Percentiles rank a stretch among this genome's conserved stretches.
Evolutionary conservation across 30 jellyfish, hydroid and myxozoan species (phyloP).

Genomic region (Sanderia malayensis): DNA sequence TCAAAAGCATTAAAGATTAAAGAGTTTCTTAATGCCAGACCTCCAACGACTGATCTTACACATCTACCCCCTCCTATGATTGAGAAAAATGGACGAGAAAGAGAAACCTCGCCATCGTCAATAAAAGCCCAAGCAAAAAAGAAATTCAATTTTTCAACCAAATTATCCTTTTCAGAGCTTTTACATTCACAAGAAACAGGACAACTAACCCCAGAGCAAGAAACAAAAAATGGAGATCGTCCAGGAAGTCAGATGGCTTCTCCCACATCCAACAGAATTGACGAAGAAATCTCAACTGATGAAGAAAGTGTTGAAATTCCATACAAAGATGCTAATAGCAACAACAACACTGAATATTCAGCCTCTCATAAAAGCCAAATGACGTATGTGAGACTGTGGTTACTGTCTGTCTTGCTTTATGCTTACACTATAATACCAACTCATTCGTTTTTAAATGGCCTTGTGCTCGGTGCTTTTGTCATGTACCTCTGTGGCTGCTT

Average conservation of each 20-base stretch:
- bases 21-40: constrained; percentile 46
- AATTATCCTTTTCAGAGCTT: constrained; percentile 78
- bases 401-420: constrained; percentile 40
- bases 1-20: constrained; percentile 52
- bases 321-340: constrained; percentile 19
- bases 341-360: constrained; percentile 2
- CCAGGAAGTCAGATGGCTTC: constrained; percentile 35
- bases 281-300: constrained; percentile 46
- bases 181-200: constrained; percentile 75
- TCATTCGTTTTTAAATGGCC: constrained; percentile 36
- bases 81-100: constrained; percentile 23
- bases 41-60: constrained; percentile 69
- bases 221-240: not conserved
- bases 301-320: constrained; percentile 10
- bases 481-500: constrained; percentile 81
- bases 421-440: constrained; percentile 33
- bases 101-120: constrained; percentile 22
- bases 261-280: constrained; percentile 33
- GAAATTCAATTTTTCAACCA: constrained; percentile 48
- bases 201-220: constrained; percentile 42
- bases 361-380: not conserved
- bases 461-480: constrained; percentile 57
- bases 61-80: constrained; percentile 58
- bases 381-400: constrained; percentile 49
- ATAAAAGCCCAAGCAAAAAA: constrained; percentile 39